phyloP scores from a whole-genome alignment of 2,888 invertebrate species.

The Coenonympha glycerion region DNA sequence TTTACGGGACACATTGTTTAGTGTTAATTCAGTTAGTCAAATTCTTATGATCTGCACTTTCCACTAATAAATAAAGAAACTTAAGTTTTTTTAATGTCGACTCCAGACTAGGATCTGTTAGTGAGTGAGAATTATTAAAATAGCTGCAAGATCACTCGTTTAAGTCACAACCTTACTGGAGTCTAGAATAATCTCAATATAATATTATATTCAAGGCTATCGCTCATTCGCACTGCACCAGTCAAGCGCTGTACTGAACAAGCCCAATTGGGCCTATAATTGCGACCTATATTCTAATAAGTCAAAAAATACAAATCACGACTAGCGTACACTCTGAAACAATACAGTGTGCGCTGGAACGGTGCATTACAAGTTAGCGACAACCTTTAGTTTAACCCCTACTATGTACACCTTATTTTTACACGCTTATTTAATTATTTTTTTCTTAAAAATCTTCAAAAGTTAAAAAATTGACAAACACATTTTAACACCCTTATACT shows the following conservation, averaged over 20 bases:
- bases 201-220: slow-evolving; percentile 33
- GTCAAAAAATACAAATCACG: background rate
- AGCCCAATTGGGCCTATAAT: background rate
- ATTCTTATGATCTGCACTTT: background rate
- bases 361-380: background rate
- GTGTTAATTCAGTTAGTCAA: background rate
- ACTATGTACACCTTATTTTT: slow-evolving; percentile 56
- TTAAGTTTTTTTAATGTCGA: background rate
- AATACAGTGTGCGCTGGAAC: background rate
- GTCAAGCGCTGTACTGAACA: background rate
- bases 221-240: background rate
- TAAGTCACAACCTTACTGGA: slow-evolving; percentile 24
- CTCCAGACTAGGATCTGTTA: slow-evolving; percentile 16
- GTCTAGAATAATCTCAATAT: slow-evolving; percentile 54
- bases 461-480: slow-evolving; percentile 72
- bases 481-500: slow-evolving; percentile 69
- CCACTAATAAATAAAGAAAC: background rate
- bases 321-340: background rate
- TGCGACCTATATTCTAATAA: background rate
- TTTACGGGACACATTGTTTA: too few relatives aligned
- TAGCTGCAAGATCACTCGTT: slow-evolving; percentile 17
- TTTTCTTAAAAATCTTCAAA: slow-evolving; percentile 55
- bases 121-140: slow-evolving; percentile 16
- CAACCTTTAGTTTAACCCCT: slow-evolving; percentile 25
- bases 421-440: slow-evolving; percentile 30